Conservation (phyloP, 2,113 vertebrate genomes). For the Tursiops truncatus region DNA sequence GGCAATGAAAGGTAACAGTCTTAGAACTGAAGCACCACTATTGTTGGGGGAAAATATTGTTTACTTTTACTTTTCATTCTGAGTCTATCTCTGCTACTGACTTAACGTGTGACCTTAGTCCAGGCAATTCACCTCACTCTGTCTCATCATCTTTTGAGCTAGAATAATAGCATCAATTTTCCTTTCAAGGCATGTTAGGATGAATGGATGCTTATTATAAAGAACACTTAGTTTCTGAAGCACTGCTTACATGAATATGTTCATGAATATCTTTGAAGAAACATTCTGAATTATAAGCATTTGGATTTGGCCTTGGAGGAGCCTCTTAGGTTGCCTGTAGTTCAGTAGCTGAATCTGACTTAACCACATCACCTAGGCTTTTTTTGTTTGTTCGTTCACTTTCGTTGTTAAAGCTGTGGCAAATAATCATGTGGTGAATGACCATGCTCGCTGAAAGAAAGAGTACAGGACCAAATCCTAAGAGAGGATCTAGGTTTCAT, state of each 20-base stretch:
- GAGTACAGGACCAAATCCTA: not conserved
- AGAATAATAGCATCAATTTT: constrained; percentile 57
- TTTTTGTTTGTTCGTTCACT: not conserved
- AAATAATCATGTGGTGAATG: not conserved
- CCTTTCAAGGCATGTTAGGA: constrained; percentile 37
- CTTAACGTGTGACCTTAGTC: not conserved
- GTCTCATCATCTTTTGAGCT: constrained; percentile 37
- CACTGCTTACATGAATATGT: not conserved
- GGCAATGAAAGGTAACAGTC: not conserved
- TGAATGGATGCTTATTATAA: constrained; percentile 37
- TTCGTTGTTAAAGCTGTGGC: not conserved
- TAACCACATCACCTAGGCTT: not conserved
- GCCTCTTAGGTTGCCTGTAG: not conserved
- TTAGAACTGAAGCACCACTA: constrained; percentile 27
- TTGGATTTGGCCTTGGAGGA: constrained; percentile 36
- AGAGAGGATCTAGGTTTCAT: not conserved
- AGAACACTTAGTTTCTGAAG: constrained; percentile 22
- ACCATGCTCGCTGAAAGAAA: not conserved
- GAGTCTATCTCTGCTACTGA: constrained; percentile 29
- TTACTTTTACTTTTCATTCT: constrained; percentile 41
- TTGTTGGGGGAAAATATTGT: not conserved
- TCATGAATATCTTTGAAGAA: constrained; percentile 35
- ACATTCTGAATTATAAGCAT: constrained; percentile 7
- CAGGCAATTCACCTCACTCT: not conserved
- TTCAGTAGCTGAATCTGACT: not conserved